Percentiles rank a stretch among this genome's conserved stretches.
Conservation (phyloP, 2,888 invertebrate species). For the Ceraclea dissimilis region DNA sequence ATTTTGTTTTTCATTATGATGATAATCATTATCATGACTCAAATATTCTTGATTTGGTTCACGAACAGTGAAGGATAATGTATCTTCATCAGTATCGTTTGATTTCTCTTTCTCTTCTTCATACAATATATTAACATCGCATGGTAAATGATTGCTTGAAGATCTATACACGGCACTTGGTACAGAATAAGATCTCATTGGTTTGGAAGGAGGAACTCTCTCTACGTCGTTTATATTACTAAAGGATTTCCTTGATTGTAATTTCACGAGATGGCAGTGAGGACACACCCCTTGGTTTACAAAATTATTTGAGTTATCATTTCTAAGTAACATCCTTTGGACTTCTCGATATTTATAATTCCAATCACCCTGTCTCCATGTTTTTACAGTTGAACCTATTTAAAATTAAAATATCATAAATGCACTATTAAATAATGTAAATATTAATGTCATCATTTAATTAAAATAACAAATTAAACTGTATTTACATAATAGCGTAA, state of each 20-base stretch:
- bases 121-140: background rate
- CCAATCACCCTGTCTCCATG: constrained; percentile 77
- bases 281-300: constrained; percentile 9
- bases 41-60: background rate
- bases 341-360: constrained; percentile 34
- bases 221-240: background rate
- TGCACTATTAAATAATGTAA: background rate
- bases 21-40: background rate
- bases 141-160: background rate
- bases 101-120: background rate
- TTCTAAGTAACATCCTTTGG: constrained; percentile 21
- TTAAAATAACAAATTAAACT: too few species aligned
- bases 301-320: constrained; percentile 11
- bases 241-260: background rate
- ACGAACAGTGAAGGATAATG: constrained; percentile 12
- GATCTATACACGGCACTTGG: background rate
- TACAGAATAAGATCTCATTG: constrained; percentile 1
- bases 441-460: too few species aligned
- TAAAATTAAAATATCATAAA: constrained; percentile 16
- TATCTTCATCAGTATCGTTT: constrained; percentile 15
- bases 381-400: constrained; percentile 64
- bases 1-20: background rate
- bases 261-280: constrained; percentile 8
- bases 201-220: background rate
- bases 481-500: too few species aligned